Evolutionary conservation across 2,113 vertebrate species (phyloP), one percentile per base, ranked within the genome.

Genomic region (Panurus biarmicus): DNA sequence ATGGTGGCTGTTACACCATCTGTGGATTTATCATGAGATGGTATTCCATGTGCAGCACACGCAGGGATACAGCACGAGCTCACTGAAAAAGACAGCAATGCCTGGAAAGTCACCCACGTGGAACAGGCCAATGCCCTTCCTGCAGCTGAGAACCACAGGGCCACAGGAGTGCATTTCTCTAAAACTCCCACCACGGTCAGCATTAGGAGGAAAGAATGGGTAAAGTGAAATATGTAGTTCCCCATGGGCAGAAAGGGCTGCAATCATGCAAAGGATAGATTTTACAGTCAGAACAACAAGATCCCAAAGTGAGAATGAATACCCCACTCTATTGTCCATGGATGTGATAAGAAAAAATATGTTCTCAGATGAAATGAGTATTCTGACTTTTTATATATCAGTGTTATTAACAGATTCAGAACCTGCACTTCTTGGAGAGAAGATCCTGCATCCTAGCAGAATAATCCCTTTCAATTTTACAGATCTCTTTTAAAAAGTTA

Each of bases 391-490:
- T 80, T 21, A 14, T 16, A n/a, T 21, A 50, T 65, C 67, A 73
- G 3, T 31, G 12, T 18, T 54, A 67, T 25, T 74, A 86, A 40
- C 25, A 50, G n/a, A 72, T 42, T 57, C 51, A 54, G 54, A 76
- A 73, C 28, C 14, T 57, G 56, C 10, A 9, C 15, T 65, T 88
- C 62, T 45, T 58, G n/a, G 31, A 57, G 14, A 58, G 51, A 93
- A 78, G 61, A 91, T 56, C 35, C 48, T 51, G 31, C 48, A 85
- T 51, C 57, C 53, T 65, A n/a, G 25, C 29, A 94, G 40, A 54
- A 64, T 69, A 90, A 93, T 90, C 26, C 22, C 17, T 87, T 92
- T 75, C 85, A 87, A 47, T 78, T 92, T 64, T 75, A 61, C 19
- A 56, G n/a, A 87, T 58, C 14, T 72, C 18, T 67, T 79, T 82